Conservation (phyloP, 2,888 invertebrate species). For the Hybos culiciformis region DNA sequence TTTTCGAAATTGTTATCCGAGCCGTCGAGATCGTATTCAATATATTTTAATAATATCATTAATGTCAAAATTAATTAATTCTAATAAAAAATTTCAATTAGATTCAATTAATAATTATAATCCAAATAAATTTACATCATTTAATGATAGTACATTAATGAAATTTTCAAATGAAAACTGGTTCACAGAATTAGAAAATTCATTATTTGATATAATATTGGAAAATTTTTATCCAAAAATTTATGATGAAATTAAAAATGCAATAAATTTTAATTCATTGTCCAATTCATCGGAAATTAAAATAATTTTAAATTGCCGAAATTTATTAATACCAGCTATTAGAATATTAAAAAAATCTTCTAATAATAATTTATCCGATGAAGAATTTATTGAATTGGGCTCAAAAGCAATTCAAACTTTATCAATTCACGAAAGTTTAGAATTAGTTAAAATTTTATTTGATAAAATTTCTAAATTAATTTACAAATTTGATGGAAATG, state of each 20-base stretch:
- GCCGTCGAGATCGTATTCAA: slow-evolving; percentile 4
- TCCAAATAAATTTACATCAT: not conserved
- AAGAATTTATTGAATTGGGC: slow-evolving; percentile 15
- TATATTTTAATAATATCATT: slow-evolving; percentile 9
- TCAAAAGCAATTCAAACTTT: slow-evolving; percentile 17
- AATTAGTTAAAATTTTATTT: slow-evolving; percentile 20
- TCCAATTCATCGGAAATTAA: slow-evolving; percentile 6
- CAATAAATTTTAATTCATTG: slow-evolving; percentile 9
- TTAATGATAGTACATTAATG: too few species aligned
- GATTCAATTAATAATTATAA: not conserved
- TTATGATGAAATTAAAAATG: slow-evolving; percentile 10
- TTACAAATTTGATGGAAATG: slow-evolving; percentile 16
- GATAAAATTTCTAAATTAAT: slow-evolving; percentile 19
- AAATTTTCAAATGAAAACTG: slow-evolving; percentile 10
- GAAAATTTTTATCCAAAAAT: slow-evolving; percentile 14
- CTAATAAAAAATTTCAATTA: too few species aligned
- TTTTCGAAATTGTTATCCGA: slow-evolving; percentile 6
- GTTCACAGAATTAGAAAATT: slow-evolving; percentile 13
- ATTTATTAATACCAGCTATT: slow-evolving; percentile 14
- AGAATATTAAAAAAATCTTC: slow-evolving; percentile 14
- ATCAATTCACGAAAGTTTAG: slow-evolving; percentile 22
- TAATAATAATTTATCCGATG: slow-evolving; percentile 10
- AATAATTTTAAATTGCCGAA: slow-evolving; percentile 17
- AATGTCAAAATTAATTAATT: slow-evolving; percentile 7
- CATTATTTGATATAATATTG: slow-evolving; percentile 17